A percentile compares a stretch with the other conserved stretches of the same genome.
These are phyloP conservation scores for Enoplosus armatus DNA, from an alignment of 2,797 vertebrate species.

Conservation along the genomic window DNA sequence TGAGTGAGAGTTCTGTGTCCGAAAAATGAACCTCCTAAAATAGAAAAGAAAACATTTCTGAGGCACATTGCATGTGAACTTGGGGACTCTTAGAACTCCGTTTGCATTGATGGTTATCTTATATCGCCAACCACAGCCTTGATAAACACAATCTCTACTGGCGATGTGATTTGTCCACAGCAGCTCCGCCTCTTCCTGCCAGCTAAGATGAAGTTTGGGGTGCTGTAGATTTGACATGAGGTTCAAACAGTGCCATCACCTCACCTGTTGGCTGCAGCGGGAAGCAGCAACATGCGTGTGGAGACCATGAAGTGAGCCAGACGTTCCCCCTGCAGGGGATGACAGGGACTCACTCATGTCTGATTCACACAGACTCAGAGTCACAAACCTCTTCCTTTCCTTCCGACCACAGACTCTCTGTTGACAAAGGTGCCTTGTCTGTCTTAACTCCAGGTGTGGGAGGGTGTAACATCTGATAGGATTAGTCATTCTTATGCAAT, in stretches of 20 bases:
- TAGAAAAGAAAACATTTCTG: background rate
- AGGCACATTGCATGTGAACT: background rate
- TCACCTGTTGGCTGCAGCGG: slow-evolving; percentile 29
- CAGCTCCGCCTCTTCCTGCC: background rate
- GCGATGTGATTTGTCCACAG: background rate
- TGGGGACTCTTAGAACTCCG: background rate
- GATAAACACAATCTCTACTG: background rate
- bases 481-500: background rate
- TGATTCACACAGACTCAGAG: slow-evolving; percentile 54
- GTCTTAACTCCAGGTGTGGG: slow-evolving; percentile 6
- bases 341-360: slow-evolving; percentile 49
- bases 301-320: slow-evolving; percentile 32
- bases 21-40: background rate
- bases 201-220: background rate
- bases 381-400: slow-evolving; percentile 19
- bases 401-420: slow-evolving; percentile 6
- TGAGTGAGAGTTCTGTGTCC: background rate
- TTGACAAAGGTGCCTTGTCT: background rate
- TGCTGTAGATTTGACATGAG: background rate
- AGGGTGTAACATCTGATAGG: background rate
- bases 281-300: background rate
- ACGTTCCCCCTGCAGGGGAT: slow-evolving; percentile 27
- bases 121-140: background rate
- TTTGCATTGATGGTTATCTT: background rate
- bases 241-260: background rate